Base-by-base conservation (phyloP, 30 jellyfish, hydroid and myxozoan genomes). In the Rhopilema esculentum region DNA sequence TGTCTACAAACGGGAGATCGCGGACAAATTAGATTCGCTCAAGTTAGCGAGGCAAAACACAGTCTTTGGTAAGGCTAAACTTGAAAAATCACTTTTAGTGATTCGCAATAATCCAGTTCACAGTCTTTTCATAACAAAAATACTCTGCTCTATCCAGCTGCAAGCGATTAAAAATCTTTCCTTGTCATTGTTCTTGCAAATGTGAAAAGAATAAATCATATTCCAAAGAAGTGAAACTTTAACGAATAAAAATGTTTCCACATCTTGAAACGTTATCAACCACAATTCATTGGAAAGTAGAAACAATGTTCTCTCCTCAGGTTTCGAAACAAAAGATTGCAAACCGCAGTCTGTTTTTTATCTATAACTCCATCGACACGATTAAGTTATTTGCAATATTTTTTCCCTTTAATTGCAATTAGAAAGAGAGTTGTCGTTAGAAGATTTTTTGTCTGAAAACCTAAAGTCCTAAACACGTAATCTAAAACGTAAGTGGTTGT, bases 11-110 rank as follows among this genome's bases (percentile, higher is more conserved):
- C 8, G 6, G 28, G 70, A 4, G 16, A 1, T 73, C 18, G 84
- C 70, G 49, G 69, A 73, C 69, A 21, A 66, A 73, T 73, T 73
- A 40, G 84, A 73, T 73, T 73, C 68, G 65, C 48, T 8, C 84
- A 73, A 73, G 32, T 73, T 73, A 73, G 84, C 69, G 51, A 30
- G 12, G 57, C 57, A 40, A 40, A 40, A 40, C 57, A 40, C 57
- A 40, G 12, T 40, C 57, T 12, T 40, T 2, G 57, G 57, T 40
- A 40, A 40, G 57, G 57, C 57, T 40, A 40, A 40, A 40, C 57
- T 40, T 40, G 57, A 40, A 40, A 40, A 40, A 40, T 40, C 57
- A 40, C 12, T 40, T 40, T 40, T 40, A 40, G 57, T 12, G 57
- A 40, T 40, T 40, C 57, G 57, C 12, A 40, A 40, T 40, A 40